A percentile compares a stretch with the other conserved stretches of the same genome.
These are phyloP conservation scores for Thereva nobilitata DNA, from an alignment of 2,888 invertebrate species.

Conservation along the genomic window DNA sequence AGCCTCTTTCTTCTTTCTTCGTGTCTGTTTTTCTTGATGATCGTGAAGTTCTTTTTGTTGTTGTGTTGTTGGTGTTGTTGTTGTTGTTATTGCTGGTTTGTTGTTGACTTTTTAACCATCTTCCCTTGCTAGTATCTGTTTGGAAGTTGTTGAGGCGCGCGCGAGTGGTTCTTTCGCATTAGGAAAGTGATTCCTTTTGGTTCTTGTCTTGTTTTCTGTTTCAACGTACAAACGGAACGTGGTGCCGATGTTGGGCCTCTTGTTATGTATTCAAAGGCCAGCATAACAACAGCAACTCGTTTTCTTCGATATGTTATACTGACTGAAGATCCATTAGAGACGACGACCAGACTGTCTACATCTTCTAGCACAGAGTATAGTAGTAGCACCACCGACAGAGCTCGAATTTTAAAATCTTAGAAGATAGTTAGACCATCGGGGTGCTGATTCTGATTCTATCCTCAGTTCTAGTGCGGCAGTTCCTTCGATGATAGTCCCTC, in stretches of 20 bases:
- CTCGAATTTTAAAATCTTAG: conserved; percentile 19
- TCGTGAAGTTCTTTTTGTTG: conserved; percentile 11
- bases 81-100: conserved; percentile 19
- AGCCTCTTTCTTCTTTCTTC: no score
- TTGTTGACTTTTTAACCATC: conserved; percentile 23
- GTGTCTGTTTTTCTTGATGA: no score
- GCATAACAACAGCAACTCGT: conserved; percentile 24
- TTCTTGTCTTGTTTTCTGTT: conserved; percentile 21
- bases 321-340: conserved; percentile 23
- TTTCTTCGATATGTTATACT: not conserved
- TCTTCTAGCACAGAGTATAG: conserved; percentile 1
- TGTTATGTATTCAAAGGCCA: conserved; percentile 27
- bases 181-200: conserved; percentile 29
- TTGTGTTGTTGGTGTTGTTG: conserved; percentile 23
- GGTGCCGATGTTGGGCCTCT: conserved; percentile 15
- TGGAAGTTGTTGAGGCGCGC: conserved; percentile 25
- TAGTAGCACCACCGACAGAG: not conserved
- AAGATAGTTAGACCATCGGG: conserved; percentile 19
- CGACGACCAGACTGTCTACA: conserved; percentile 20
- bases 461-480: conserved; percentile 10
- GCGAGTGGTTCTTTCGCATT: conserved; percentile 31
- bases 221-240: conserved; percentile 1
- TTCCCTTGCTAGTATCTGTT: conserved; percentile 27
- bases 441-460: conserved; percentile 12
- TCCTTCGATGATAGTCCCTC: not conserved